Percentiles rank a stretch among this genome's conserved stretches.
Evolutionary conservation across 2,888 invertebrate genomes (phyloP).

Genomic region (Heliothis peltigera): DNA sequence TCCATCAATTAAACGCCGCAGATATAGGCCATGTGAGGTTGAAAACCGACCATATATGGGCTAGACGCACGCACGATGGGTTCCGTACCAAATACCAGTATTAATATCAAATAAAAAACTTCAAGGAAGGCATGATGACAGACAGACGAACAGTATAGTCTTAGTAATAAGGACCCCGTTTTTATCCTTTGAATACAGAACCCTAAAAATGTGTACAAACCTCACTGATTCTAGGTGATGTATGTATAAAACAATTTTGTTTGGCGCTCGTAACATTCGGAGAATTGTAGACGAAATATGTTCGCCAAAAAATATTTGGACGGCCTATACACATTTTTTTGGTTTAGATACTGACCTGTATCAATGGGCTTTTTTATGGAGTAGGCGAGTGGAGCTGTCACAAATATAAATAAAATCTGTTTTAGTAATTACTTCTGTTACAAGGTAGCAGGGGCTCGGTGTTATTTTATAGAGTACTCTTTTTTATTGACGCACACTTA

Average conservation of each 20-base stretch:
- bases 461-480: too few relatives aligned
- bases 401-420: neutral
- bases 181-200: too few relatives aligned
- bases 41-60: constrained; percentile 5
- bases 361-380: neutral
- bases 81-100: too few relatives aligned
- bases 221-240: constrained; percentile 53
- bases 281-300: constrained; percentile 16
- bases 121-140: too few relatives aligned
- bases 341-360: constrained; percentile 2
- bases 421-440: too few relatives aligned
- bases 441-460: too few relatives aligned
- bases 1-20: constrained; percentile 73
- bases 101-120: too few relatives aligned
- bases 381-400: neutral
- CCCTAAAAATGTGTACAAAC: constrained; percentile 42
- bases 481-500: too few relatives aligned
- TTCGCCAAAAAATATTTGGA: too few relatives aligned
- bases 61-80: too few relatives aligned
- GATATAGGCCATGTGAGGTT: constrained; percentile 63
- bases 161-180: too few relatives aligned
- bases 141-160: too few relatives aligned
- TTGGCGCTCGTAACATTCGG: constrained; percentile 22
- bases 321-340: constrained; percentile 19
- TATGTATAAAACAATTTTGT: constrained; percentile 48